Evolutionary conservation across 1,140 invertebrate species (phyloP).

Genomic region (Anastrepha obliqua): DNA sequence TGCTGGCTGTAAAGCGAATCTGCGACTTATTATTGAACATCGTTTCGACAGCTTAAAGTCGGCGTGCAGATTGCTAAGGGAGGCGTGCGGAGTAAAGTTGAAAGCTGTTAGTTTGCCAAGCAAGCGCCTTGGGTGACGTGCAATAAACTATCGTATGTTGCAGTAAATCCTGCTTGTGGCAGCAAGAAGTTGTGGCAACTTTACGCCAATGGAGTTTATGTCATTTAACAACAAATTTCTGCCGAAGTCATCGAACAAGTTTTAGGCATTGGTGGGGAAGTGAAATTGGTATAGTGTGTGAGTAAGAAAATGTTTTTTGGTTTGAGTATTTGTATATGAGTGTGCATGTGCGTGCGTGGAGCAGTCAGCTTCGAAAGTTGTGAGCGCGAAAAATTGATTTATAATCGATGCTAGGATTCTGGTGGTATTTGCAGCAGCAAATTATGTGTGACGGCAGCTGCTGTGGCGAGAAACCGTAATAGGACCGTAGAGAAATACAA

Average conservation of each 20-base stretch:
- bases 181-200: constrained; percentile 50
- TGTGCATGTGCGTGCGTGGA: not conserved
- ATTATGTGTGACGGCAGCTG: constrained; percentile 22
- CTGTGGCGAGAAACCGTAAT: not conserved
- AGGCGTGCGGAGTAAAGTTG: not conserved
- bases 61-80: not conserved
- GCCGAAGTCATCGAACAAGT: not conserved
- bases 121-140: constrained; percentile 40
- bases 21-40: constrained; percentile 28
- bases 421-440: not conserved
- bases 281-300: not conserved
- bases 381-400: constrained; percentile 50
- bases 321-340: not conserved
- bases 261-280: not conserved
- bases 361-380: not conserved
- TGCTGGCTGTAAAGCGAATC: not conserved
- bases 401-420: constrained; percentile 33
- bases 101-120: constrained; percentile 44
- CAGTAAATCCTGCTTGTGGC: constrained; percentile 46
- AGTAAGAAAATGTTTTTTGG: not conserved
- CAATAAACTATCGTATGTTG: constrained; percentile 47
- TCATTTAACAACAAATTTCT: constrained; percentile 47
- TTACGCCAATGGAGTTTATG: constrained; percentile 36
- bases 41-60: constrained; percentile 34
- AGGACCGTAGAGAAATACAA: not conserved